Conservation (phyloP, 2,797 vertebrate species). For the Sebastiscus albofasciatus region DNA sequence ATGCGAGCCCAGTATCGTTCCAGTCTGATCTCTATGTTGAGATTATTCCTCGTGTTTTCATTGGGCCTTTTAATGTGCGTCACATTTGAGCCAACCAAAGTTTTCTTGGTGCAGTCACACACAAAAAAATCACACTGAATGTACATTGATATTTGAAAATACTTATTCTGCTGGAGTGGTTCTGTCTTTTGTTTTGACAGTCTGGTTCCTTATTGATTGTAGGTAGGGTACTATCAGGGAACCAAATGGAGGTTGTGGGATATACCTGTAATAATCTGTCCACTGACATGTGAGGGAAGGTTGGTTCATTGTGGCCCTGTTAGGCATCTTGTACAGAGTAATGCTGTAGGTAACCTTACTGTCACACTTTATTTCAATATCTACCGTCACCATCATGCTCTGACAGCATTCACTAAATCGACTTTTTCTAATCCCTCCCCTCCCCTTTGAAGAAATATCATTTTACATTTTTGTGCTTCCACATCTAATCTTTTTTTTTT, state of each 20-base stretch:
- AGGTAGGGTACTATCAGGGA: constrained; percentile 55
- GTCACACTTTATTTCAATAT: constrained; percentile 41
- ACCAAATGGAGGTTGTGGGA: constrained; percentile 17
- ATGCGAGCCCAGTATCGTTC: neutral
- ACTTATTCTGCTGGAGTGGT: constrained; percentile 47
- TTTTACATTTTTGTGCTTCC: constrained; percentile 78
- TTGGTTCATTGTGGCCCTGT: constrained; percentile 40
- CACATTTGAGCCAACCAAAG: constrained; percentile 66
- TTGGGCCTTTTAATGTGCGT: constrained; percentile 48
- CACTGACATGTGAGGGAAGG: constrained; percentile 25
- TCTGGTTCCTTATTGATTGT: constrained; percentile 68
- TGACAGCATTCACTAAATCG: constrained; percentile 55
- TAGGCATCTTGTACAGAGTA: constrained; percentile 53
- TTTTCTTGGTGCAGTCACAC: constrained; percentile 62
- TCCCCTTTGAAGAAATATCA: constrained; percentile 47
- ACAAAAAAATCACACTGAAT: constrained; percentile 70
- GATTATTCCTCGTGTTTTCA: constrained; percentile 19
- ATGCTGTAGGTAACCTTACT: constrained; percentile 43
- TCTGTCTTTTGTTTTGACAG: constrained; percentile 47
- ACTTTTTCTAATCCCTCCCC: constrained; percentile 55
- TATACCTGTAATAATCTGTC: constrained; percentile 47
- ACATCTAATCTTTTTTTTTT: constrained; percentile 55
- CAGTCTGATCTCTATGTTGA: constrained; percentile 25
- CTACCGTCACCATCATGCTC: constrained; percentile 45
- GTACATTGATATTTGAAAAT: constrained; percentile 66